Percentiles rank a stretch among this genome's conserved stretches.
These are phyloP conservation scores for Puntigrus tetrazona DNA, from an alignment of 2,113 vertebrate genomes.

Conservation along the genomic window DNA sequence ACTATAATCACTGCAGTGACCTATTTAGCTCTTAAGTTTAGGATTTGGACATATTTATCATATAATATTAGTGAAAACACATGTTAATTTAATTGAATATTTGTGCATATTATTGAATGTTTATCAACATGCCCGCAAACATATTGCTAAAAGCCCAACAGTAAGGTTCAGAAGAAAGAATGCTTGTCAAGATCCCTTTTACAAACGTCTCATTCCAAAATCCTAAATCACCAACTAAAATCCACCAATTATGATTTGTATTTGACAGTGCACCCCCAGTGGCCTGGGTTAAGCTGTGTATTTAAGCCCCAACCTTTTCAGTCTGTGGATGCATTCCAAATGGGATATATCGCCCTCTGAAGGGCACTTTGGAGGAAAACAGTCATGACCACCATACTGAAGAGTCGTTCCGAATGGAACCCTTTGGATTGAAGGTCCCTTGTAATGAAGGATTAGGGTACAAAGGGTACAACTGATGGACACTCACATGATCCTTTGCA, in stretches of 20 bases:
- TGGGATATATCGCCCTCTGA: no score
- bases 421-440: no score
- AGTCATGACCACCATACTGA: no score
- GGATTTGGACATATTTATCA: not conserved
- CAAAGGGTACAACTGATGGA: no score
- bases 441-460: no score
- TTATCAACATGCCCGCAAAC: not conserved
- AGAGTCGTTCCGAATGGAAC: no score
- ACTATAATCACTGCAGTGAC: not conserved
- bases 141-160: not conserved
- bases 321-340: no score
- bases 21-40: not conserved
- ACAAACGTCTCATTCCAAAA: not conserved
- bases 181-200: not conserved
- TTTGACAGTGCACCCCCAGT: not conserved
- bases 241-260: conserved; percentile 1
- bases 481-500: no score
- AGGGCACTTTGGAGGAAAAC: no score
- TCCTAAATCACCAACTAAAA: not conserved
- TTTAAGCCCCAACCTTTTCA: no score
- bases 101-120: not conserved
- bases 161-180: not conserved
- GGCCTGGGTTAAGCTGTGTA: no score
- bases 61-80: not conserved
- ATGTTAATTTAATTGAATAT: not conserved